These are phyloP conservation scores for Herpetotheres cachinnans DNA, from an alignment of 2,113 vertebrate species.

Conservation along the genomic window DNA sequence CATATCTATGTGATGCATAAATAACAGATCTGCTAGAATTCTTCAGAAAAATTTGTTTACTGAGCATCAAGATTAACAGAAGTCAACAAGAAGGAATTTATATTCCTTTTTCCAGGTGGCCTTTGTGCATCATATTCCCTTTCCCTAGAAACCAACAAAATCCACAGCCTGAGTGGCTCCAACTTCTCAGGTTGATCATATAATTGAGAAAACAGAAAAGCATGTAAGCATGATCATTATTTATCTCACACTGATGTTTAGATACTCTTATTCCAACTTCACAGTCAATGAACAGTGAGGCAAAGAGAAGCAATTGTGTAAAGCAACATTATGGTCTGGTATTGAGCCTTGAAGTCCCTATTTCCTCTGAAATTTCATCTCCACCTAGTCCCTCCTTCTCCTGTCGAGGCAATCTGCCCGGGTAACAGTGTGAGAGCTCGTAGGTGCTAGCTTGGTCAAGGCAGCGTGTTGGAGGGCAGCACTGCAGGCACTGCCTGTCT, in stretches of 20 bases:
- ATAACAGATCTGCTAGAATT: not conserved
- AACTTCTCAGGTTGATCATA: not conserved
- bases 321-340: not conserved
- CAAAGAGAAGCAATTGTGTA: not conserved
- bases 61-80: not conserved
- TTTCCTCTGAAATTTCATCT: not conserved
- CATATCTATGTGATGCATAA: not conserved
- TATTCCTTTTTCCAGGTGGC: not conserved
- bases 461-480: not conserved
- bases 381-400: not conserved
- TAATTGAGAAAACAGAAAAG: not conserved
- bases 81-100: not conserved
- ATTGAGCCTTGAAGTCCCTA: not conserved
- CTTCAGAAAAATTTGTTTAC: not conserved
- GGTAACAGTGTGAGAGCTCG: not conserved
- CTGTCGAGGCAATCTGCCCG: rapidly evolving
- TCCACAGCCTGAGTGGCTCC: not conserved
- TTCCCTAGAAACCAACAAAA: not conserved
- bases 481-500: not conserved
- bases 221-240: not conserved
- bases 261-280: not conserved
- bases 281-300: not conserved
- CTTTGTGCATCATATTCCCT: not conserved
- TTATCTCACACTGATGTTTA: not conserved
- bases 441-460: not conserved